A percentile compares a stretch with the other conserved stretches of the same genome.
These are phyloP conservation scores for Diglossa cyanea DNA, from an alignment of 2,797 vertebrate species.

Conservation along the genomic window DNA sequence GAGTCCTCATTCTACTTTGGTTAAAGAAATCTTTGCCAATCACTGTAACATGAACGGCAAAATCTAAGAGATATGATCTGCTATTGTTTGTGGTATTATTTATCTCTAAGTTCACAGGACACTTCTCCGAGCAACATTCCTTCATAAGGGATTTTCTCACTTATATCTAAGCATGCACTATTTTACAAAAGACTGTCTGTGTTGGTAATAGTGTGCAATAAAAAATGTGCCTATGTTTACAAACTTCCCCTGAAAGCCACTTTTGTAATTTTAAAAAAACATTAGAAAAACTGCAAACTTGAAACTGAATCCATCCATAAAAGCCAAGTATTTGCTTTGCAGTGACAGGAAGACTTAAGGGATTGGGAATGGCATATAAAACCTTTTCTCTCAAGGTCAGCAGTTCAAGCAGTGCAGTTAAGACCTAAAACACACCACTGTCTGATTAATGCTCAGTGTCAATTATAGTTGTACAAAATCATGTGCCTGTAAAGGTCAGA, in stretches of 20 bases:
- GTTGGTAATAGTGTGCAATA: background rate
- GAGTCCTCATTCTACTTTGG: background rate
- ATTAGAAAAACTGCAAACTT: slow-evolving; percentile 10
- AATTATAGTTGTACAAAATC: background rate
- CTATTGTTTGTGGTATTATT: background rate
- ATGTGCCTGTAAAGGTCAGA: background rate
- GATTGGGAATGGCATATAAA: slow-evolving; percentile 35
- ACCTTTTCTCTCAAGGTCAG: slow-evolving; percentile 35
- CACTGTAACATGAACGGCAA: background rate
- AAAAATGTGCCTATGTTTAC: slow-evolving; percentile 38
- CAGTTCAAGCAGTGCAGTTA: slow-evolving; percentile 21
- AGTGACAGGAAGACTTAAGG: slow-evolving; percentile 40
- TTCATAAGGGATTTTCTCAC: background rate
- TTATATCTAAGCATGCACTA: background rate
- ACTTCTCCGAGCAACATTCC: background rate
- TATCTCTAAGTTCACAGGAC: background rate
- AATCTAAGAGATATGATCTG: background rate
- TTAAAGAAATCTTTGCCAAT: background rate
- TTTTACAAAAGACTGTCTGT: background rate
- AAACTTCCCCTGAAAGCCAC: slow-evolving; percentile 15
- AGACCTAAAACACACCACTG: background rate
- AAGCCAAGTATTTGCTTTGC: slow-evolving; percentile 51
- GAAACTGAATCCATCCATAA: slow-evolving; percentile 48
- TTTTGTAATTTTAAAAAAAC: slow-evolving; percentile 44
- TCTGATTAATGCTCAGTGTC: slow-evolving; percentile 9